Conservation (phyloP, 2,888 invertebrate species). For the Tineola bisselliella region DNA sequence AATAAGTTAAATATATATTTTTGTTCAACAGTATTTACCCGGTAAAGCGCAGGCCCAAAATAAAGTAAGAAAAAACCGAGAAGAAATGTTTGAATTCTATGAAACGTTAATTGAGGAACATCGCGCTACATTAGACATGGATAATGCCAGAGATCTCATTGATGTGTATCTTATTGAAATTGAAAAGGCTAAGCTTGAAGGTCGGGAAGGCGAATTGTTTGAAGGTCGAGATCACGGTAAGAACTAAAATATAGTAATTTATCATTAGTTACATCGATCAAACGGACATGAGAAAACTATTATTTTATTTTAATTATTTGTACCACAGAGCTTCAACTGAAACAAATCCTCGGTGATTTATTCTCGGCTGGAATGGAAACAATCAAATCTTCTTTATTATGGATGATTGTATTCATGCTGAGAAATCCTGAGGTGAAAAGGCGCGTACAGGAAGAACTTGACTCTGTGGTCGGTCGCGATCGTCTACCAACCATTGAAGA, state of each 20-base stretch:
- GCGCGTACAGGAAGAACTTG: conserved; percentile 86
- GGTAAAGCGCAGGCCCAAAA: conserved; percentile 71
- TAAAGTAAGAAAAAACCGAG: conserved; percentile 75
- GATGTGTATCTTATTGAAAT: conserved; percentile 89
- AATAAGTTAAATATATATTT: background rate
- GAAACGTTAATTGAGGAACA: conserved; percentile 86
- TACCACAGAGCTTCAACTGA: conserved; percentile 83
- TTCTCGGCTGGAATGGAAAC: conserved; percentile 96
- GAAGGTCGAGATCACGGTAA: conserved; percentile 88
- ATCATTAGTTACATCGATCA: background rate
- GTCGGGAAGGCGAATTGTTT: conserved; percentile 76
- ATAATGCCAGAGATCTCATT: conserved; percentile 82
- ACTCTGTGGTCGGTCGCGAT: conserved; percentile 80
- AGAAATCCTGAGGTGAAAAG: conserved; percentile 84
- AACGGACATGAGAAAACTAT: background rate
- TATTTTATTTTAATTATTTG: background rate
- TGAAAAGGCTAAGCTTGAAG: conserved; percentile 81
- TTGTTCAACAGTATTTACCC: conserved; percentile 62
- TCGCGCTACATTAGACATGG: conserved; percentile 76
- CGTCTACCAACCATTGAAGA: conserved; percentile 85
- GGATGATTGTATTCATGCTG: conserved; percentile 89
- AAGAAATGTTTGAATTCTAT: conserved; percentile 86
- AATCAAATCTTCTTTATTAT: conserved; percentile 87
- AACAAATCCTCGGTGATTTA: conserved; percentile 90
- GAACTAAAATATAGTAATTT: conserved; percentile 25